Evolutionary conservation across 2,113 vertebrate genomes (phyloP).

Genomic region (Chloropsis hardwickii): DNA sequence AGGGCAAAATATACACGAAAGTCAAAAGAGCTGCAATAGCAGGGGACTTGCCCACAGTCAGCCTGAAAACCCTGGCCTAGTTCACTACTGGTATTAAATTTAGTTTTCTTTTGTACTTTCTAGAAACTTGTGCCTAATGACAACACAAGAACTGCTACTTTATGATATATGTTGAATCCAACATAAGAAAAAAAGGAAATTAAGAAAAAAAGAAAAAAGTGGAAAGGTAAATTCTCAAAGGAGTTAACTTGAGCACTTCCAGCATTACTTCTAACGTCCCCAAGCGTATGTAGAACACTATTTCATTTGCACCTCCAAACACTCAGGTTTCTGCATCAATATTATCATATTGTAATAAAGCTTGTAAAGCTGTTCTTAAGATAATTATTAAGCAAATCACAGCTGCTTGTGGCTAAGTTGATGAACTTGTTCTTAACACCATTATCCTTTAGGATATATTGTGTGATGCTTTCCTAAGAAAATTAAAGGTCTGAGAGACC

Average conservation of each 20-base stretch:
- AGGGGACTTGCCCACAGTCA: neutral
- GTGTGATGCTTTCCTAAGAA: neutral
- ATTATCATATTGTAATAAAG: neutral
- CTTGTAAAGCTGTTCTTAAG: neutral
- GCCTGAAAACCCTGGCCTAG: neutral
- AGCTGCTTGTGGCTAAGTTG: neutral
- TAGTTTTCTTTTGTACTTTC: neutral
- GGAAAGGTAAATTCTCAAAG: neutral
- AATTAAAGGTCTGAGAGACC: neutral
- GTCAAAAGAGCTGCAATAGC: neutral
- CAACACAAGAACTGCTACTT: neutral
- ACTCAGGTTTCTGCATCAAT: neutral
- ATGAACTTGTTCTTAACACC: neutral
- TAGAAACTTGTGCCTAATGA: neutral
- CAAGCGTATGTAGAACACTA: neutral
- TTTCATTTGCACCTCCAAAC: neutral
- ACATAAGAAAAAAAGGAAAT: neutral
- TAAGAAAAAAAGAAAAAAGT: fast-evolving
- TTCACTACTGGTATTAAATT: neutral
- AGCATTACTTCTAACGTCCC: neutral
- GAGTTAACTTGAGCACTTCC: neutral
- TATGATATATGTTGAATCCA: neutral
- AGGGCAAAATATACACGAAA: neutral
- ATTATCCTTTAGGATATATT: neutral
- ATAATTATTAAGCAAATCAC: neutral